These are phyloP conservation scores for Rhinophrynus dorsalis DNA, from an alignment of 2,797 vertebrate genomes.

Conservation along the genomic window DNA sequence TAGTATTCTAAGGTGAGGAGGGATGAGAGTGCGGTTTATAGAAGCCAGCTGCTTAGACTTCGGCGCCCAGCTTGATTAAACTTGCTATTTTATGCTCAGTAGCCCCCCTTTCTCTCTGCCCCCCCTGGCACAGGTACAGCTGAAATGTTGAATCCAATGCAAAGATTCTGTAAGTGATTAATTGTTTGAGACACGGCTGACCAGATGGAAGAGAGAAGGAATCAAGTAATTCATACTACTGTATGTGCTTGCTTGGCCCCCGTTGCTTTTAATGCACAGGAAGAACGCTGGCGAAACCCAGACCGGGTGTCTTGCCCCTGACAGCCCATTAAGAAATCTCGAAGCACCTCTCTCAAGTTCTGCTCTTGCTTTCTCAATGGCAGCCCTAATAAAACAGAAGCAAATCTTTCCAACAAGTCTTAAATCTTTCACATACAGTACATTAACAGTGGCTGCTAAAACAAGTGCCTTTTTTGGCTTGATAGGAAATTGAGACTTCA, in stretches of 20 bases:
- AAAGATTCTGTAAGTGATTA: slow-evolving; percentile 76
- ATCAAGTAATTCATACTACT: slow-evolving; percentile 80
- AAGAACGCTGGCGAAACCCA: slow-evolving; percentile 71
- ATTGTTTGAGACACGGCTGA: slow-evolving; percentile 78
- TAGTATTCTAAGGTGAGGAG: too few relatives aligned
- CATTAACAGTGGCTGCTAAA: slow-evolving; percentile 74
- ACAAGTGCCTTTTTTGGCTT: slow-evolving; percentile 78
- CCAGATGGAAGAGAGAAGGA: slow-evolving; percentile 80
- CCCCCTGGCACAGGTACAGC: slow-evolving; percentile 73
- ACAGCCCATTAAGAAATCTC: slow-evolving; percentile 83
- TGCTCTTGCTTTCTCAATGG: slow-evolving; percentile 77
- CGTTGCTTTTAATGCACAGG: slow-evolving; percentile 77
- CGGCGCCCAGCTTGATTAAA: slow-evolving; percentile 70
- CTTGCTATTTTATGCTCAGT: slow-evolving; percentile 64
- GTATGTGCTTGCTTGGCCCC: slow-evolving; percentile 73
- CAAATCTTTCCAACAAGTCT: slow-evolving; percentile 76
- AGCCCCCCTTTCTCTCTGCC: slow-evolving; percentile 58
- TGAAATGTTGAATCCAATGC: slow-evolving; percentile 72
- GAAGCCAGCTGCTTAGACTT: slow-evolving; percentile 73
- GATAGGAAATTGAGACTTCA: slow-evolving; percentile 79
- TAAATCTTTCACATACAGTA: slow-evolving; percentile 81
- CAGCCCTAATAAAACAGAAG: slow-evolving; percentile 79
- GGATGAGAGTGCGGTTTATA: slow-evolving; percentile 68
- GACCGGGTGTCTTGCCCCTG: slow-evolving; percentile 78
- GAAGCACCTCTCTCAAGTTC: slow-evolving; percentile 75